Conservation (phyloP, 2,113 vertebrate species). For the Cranoglanis bouderius region DNA sequence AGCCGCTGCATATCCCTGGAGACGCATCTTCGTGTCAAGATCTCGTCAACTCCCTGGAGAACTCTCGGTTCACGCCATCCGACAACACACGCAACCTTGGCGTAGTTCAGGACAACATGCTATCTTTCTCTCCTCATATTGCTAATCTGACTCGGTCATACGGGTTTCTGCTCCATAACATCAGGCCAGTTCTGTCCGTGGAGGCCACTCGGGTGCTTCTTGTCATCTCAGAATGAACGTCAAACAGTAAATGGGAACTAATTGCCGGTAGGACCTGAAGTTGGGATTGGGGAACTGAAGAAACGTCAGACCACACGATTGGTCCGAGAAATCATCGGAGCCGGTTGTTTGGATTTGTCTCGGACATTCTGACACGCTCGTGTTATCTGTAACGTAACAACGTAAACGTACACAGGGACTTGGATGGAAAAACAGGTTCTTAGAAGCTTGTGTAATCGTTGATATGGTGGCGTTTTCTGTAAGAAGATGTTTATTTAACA, state of each 20-base stretch:
- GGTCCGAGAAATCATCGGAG: background rate
- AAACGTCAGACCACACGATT: background rate
- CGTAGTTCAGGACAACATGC: background rate
- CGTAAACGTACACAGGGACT: no score
- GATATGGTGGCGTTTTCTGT: no score
- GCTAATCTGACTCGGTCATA: background rate
- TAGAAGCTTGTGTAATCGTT: no score
- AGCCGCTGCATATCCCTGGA: background rate
- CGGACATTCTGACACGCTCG: background rate
- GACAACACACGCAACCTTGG: background rate
- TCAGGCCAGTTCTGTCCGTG: background rate
- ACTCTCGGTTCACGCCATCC: background rate
- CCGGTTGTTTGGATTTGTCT: background rate
- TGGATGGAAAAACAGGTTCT: no score
- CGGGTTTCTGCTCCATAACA: background rate
- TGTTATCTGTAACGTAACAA: background rate
- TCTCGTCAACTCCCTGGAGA: slow-evolving; percentile 15
- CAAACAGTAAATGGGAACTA: background rate
- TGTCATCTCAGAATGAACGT: background rate
- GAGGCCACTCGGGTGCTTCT: background rate
- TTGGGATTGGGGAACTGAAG: background rate
- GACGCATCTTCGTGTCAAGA: background rate
- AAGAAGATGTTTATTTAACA: background rate
- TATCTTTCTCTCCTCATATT: background rate
- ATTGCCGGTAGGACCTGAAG: background rate